phyloP scores from a whole-genome alignment of 2,888 invertebrate genomes.

The Pseudococcus viburni region DNA sequence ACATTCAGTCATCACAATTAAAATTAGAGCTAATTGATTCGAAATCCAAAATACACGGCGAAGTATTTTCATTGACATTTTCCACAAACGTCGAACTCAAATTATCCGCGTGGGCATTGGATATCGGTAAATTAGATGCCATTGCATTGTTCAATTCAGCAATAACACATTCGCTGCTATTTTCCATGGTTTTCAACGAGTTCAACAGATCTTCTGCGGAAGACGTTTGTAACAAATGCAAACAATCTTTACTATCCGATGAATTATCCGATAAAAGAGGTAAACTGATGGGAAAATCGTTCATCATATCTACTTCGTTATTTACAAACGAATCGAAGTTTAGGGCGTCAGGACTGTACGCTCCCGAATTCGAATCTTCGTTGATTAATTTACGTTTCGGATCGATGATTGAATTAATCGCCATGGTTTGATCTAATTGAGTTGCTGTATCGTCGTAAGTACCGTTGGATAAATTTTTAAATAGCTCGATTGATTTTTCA shows the following conservation, averaged over 20 bases:
- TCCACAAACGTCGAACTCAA: not conserved
- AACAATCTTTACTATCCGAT: conserved; percentile 48
- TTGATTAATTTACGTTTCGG: not conserved
- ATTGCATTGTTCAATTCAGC: conserved; percentile 12
- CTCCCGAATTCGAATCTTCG: conserved; percentile 32
- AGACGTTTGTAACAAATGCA: conserved; percentile 16
- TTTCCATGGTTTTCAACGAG: conserved; percentile 36
- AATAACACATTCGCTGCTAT: conserved; percentile 31
- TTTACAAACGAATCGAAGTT: conserved; percentile 58
- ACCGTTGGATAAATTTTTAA: not conserved
- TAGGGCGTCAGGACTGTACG: not conserved
- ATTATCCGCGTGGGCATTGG: not conserved
- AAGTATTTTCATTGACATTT: not conserved
- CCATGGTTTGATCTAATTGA: not conserved
- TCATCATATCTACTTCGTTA: conserved; percentile 54
- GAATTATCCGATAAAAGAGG: conserved; percentile 24
- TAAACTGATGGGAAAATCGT: conserved; percentile 46
- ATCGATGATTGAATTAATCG: not conserved
- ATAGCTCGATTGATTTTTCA: conserved; percentile 3
- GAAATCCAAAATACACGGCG: conserved; percentile 44
- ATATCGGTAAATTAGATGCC: conserved; percentile 10
- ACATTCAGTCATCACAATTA: conserved; percentile 19
- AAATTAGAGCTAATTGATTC: conserved; percentile 47
- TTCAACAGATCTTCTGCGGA: conserved; percentile 21
- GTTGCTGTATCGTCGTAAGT: not conserved